phyloP scores from a whole-genome alignment of 2,888 invertebrate species.

The Rhamphomyia laevipes region DNA sequence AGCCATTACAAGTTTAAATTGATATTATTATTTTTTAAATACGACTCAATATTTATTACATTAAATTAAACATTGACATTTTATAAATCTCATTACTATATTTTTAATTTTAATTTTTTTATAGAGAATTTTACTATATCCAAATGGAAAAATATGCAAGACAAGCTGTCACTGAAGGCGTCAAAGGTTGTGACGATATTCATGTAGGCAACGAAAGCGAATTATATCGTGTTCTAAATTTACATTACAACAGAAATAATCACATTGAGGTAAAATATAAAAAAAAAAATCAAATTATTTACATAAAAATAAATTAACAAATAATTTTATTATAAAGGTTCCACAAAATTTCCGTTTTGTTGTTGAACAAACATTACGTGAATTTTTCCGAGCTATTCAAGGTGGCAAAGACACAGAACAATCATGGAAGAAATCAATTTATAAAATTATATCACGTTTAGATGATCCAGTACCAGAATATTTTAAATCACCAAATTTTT shows the following conservation, averaged over 20 bases:
- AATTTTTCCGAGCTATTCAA: constrained; percentile 98
- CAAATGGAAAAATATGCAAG: constrained; percentile 99
- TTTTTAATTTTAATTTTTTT: constrained; percentile 29
- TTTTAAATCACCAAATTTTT: constrained; percentile 99
- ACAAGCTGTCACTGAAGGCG: constrained; percentile 93
- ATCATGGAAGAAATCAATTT: constrained; percentile 99
- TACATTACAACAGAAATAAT: constrained; percentile 95
- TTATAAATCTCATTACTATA: too few relatives aligned
- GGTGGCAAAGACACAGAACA: constrained; percentile 95
- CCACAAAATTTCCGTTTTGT: constrained; percentile 95
- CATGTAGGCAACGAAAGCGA: constrained; percentile 93
- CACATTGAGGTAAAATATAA: constrained; percentile 36
- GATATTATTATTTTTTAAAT: too few relatives aligned
- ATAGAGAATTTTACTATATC: constrained; percentile 99
- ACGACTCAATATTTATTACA: too few relatives aligned
- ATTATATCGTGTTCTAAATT: constrained; percentile 92
- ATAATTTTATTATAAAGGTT: constrained; percentile 53
- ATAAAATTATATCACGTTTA: constrained; percentile 98
- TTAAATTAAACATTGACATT: too few relatives aligned
- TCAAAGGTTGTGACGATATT: constrained; percentile 84
- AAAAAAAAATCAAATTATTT: neutral
- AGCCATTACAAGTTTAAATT: too few relatives aligned
- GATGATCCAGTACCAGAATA: constrained; percentile 99
- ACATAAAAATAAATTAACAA: neutral
- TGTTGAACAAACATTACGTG: constrained; percentile 92